These are phyloP conservation scores for Colius striatus DNA, from an alignment of 2,113 vertebrate species.

Conservation along the genomic window DNA sequence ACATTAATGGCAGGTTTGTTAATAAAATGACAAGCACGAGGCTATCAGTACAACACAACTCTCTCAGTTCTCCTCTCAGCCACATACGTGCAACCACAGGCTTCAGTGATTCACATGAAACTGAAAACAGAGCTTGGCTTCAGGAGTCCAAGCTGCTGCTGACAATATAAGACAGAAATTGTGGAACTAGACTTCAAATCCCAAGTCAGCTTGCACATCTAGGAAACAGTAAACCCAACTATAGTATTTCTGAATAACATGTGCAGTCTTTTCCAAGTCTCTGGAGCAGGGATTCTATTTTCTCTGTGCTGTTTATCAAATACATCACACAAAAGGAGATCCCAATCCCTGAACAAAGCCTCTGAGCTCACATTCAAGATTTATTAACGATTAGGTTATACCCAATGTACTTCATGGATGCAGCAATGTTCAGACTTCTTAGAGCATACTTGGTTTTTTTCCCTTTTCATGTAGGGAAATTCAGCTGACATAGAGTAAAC, in stretches of 20 bases:
- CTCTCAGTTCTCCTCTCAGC: slow-evolving; percentile 7
- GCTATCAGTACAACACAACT: slow-evolving; percentile 6
- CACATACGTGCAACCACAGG: slow-evolving; percentile 16
- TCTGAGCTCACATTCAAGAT: not conserved
- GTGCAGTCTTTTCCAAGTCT: not conserved
- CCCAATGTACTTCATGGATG: not conserved
- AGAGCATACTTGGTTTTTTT: accelerated
- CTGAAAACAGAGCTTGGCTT: not conserved
- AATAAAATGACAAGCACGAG: slow-evolving; percentile 13
- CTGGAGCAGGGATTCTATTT: not conserved
- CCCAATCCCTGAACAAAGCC: not conserved
- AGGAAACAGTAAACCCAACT: not conserved
- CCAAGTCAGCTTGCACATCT: not conserved
- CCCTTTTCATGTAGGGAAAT: not conserved
- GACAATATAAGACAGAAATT: not conserved
- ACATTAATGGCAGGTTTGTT: slow-evolving; percentile 35
- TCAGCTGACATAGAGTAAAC: not conserved
- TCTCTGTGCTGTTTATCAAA: not conserved
- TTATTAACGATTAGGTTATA: not conserved
- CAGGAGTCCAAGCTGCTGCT: not conserved
- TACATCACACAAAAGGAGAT: not conserved
- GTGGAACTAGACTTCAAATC: not conserved
- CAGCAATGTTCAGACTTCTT: not conserved
- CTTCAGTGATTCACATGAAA: not conserved
- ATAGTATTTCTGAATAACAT: accelerated